phyloP scores from a whole-genome alignment of 2,797 vertebrate species.

The Gymnodraco acuticeps region DNA sequence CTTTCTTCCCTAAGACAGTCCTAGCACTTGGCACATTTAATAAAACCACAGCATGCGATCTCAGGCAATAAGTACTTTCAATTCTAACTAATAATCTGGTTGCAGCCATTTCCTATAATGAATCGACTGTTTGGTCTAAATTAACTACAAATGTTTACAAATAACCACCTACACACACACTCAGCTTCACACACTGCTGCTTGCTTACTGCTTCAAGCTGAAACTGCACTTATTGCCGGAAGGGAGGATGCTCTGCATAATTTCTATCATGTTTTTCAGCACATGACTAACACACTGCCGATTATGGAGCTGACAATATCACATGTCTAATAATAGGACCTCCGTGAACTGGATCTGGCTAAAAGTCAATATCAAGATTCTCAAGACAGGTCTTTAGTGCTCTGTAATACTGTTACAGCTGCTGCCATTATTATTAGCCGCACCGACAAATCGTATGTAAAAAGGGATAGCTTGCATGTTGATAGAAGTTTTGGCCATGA shows the following conservation, averaged over 20 bases:
- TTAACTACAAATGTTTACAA: not conserved
- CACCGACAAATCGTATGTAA: not conserved
- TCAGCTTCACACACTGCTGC: slow-evolving; percentile 26
- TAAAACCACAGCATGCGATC: too few species aligned
- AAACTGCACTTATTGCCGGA: slow-evolving; percentile 56
- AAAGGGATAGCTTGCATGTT: not conserved
- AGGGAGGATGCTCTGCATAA: slow-evolving; percentile 59
- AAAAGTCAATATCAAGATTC: not conserved
- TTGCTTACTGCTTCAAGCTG: slow-evolving; percentile 41
- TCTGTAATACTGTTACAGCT: slow-evolving; percentile 1
- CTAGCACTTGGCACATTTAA: too few species aligned
- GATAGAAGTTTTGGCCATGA: not conserved
- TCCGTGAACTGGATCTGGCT: slow-evolving; percentile 20
- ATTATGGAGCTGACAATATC: slow-evolving; percentile 11
- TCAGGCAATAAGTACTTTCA: too few species aligned
- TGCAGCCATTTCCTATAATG: not conserved
- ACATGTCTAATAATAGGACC: slow-evolving; percentile 32
- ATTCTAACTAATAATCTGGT: not conserved
- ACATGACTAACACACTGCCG: slow-evolving; percentile 48
- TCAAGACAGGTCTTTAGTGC: slow-evolving; percentile 8
- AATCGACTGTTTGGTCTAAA: not conserved
- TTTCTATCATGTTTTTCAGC: slow-evolving; percentile 55
- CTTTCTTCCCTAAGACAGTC: too few species aligned
- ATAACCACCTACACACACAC: slow-evolving; percentile 5
- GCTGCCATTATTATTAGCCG: not conserved